phyloP scores from a whole-genome alignment of 2,888 invertebrate species.

The Lasioglossum oenotherae region DNA sequence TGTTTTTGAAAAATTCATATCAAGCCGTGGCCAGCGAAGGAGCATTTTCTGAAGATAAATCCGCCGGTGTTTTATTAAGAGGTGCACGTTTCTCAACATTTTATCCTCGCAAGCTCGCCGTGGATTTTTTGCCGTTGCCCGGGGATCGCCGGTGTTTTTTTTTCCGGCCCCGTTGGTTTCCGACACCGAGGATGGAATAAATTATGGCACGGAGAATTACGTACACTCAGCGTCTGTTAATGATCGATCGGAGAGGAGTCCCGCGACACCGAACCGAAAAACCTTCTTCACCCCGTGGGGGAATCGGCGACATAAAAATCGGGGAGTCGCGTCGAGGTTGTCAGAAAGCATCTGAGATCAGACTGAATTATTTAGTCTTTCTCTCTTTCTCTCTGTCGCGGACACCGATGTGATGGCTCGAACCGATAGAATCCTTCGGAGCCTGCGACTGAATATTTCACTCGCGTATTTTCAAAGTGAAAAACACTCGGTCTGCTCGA shows the following conservation, averaged over 20 bases:
- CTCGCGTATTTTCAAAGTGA: background rate
- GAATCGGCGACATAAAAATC: background rate
- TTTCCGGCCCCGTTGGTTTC: background rate
- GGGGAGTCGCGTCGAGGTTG: background rate
- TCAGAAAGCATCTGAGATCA: background rate
- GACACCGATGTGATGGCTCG: background rate
- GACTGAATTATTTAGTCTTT: conserved; percentile 3
- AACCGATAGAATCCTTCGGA: background rate
- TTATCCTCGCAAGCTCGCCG: conserved; percentile 10
- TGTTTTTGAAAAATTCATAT: conserved; percentile 28
- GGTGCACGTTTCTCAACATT: conserved; percentile 29
- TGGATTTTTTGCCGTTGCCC: conserved; percentile 16
- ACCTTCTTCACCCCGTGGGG: background rate
- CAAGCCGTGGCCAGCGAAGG: background rate
- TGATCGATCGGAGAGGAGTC: conserved; percentile 11
- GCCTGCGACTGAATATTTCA: background rate
- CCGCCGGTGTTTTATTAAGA: conserved; percentile 34
- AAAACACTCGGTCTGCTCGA: background rate
- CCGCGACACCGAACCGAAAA: background rate
- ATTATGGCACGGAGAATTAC: conserved; percentile 24
- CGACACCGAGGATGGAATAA: conserved; percentile 21
- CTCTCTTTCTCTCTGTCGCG: background rate
- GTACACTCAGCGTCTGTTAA: conserved; percentile 14
- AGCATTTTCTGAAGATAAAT: conserved; percentile 29
- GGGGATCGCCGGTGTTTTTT: background rate